Conservation (phyloP, 2,888 invertebrate genomes). For the Melipona beecheii region DNA sequence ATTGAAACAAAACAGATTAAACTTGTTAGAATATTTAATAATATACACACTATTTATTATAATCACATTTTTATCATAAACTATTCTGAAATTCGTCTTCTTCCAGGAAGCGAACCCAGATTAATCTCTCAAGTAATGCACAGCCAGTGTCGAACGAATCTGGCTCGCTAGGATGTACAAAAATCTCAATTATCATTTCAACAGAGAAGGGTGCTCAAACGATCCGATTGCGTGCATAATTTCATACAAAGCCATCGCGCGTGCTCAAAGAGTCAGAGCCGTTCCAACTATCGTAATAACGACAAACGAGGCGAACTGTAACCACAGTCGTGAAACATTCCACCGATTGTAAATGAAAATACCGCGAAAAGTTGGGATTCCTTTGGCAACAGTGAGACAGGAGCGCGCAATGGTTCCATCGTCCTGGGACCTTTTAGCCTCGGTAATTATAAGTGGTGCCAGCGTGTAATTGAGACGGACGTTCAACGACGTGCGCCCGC, state of each 20-base stretch:
- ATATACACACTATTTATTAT: too few relatives aligned
- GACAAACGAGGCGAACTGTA: neutral
- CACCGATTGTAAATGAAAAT: slow-evolving; percentile 15
- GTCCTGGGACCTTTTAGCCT: neutral
- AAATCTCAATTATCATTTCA: slow-evolving; percentile 18
- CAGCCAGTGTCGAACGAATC: neutral
- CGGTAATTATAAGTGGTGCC: slow-evolving; percentile 36
- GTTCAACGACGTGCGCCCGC: neutral
- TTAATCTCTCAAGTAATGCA: too few relatives aligned
- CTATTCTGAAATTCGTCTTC: too few relatives aligned
- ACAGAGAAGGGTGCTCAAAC: neutral
- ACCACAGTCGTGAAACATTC: neutral
- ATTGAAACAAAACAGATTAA: too few relatives aligned
- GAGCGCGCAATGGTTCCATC: neutral
- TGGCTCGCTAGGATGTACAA: neutral
- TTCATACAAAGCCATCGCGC: neutral
- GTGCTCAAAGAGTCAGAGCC: neutral
- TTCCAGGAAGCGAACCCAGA: too few relatives aligned
- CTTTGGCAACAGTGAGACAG: slow-evolving; percentile 5
- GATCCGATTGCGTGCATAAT: slow-evolving; percentile 4
- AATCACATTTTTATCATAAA: too few relatives aligned
- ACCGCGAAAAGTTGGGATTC: slow-evolving; percentile 7
- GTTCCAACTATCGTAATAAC: slow-evolving; percentile 12
- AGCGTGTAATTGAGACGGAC: slow-evolving; percentile 27
- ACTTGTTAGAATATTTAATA: too few relatives aligned